Conservation (phyloP, 2,888 invertebrate species). For the Ceramica pisi region DNA sequence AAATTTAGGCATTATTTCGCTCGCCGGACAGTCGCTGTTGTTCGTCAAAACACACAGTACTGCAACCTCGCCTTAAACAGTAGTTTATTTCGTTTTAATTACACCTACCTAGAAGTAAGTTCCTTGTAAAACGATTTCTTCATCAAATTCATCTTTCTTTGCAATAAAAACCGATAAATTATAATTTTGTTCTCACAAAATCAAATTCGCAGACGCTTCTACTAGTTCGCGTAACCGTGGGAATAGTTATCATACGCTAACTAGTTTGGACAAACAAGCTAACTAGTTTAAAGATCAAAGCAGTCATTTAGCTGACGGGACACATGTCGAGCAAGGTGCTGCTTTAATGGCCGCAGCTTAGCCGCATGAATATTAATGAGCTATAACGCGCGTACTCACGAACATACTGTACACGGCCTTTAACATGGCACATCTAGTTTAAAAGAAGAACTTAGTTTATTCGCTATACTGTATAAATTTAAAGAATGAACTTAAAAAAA, state of each 20-base stretch:
- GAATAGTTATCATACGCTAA: conserved; percentile 54
- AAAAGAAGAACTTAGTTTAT: neutral
- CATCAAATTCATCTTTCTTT: neutral
- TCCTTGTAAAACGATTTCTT: neutral
- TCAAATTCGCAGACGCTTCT: conserved; percentile 9
- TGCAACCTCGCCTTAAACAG: too few relatives aligned
- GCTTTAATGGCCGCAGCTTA: conserved; percentile 76
- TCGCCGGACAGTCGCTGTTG: too few relatives aligned
- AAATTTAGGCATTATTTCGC: too few relatives aligned
- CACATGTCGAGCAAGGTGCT: conserved; percentile 69
- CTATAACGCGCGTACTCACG: conserved; percentile 65
- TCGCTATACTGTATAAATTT: too few relatives aligned
- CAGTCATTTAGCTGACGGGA: conserved; percentile 55
- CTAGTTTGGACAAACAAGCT: conserved; percentile 62
- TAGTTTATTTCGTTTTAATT: neutral
- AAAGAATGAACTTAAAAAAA: too few relatives aligned
- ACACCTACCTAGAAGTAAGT: neutral
- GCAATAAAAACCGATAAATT: neutral
- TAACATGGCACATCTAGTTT: neutral
- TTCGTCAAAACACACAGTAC: too few relatives aligned
- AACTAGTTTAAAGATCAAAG: conserved; percentile 58
- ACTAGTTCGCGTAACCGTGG: conserved; percentile 33
- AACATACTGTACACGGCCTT: neutral
- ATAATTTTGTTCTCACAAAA: neutral
- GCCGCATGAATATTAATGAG: conserved; percentile 81